Base-by-base conservation (phyloP, 2,888 invertebrate species). In the Acanthosepion lycidas region DNA sequence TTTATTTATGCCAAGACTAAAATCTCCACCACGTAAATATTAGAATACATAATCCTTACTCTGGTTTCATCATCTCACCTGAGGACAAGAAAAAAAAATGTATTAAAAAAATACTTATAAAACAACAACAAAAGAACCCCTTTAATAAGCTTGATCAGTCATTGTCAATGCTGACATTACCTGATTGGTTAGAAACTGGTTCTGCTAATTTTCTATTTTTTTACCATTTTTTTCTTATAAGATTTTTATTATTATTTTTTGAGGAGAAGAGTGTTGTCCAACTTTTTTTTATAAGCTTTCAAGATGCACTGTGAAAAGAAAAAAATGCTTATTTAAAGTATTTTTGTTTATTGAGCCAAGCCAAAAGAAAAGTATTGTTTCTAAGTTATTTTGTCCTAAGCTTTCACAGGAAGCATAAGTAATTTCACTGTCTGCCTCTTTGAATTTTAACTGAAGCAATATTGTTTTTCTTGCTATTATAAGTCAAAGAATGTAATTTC, bases 1-100 rank as follows among this genome's bases (percentile, higher is more conserved):
- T 78, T 78, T 78, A 78, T 78, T 78, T n/a, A 78, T 78, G 78
- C 78, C 78, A 15, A n/a, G n/a, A 78, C 78, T n/a, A n/a, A 78
- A 78, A n/a, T 78, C 78, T n/a, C 15, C 78, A 33, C n/a, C 12
- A 33, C 78, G 33, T 15, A 78, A 78, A n/a, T 33, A 78, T n/a
- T n/a, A 12, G n/a, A 78, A 33, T 78, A 12, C n/a, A n/a, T n/a
- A 78, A 33, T 78, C n/a, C n/a, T 78, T n/a, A 78, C 78, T 78
- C n/a, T n/a, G 78, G 4, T n/a, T 78, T 78, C 78, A 28, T 78
- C 12, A 33, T 15, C 12, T 78, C 78, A n/a, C n/a, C 33, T n/a
- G 78, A 78, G 78, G 33, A 33, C 78, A 78, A 78, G n/a, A 78
- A 78, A 33, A 33, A 78, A 78, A 78, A 15, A 8, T n/a, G 9